Evolutionary conservation across 2,797 vertebrate species (phyloP), one percentile per base, ranked within the genome.

Genomic region (Pseudochromis fuscus): DNA sequence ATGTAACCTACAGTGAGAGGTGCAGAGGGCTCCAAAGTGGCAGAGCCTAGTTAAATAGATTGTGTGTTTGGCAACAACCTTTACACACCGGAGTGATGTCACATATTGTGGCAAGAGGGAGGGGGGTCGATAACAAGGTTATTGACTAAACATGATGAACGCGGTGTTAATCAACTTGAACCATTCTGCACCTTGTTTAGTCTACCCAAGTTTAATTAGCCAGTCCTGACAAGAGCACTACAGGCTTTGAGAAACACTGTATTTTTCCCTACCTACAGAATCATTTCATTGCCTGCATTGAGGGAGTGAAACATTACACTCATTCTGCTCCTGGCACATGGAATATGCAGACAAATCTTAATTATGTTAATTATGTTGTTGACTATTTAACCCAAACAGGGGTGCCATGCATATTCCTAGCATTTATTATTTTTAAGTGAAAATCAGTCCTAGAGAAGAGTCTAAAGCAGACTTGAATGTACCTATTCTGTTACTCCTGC

Each of bases 111-210:
- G 64, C 27, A 30, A 4, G 19, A 24, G 8, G 49, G 40, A 42
- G 21, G 42, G 10, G 21, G 16, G 5, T 46, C 19, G 40, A 44
- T 53, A 24, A 55, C n/a, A 15, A 25, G 30, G 25, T 56, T 42
- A 56, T 69, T 50, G 50, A 60, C 23, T 38, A 35, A 56, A 68
- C 48, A 53, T 9, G 33, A 45, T 53, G 51, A 65, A 56, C 5
- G 6, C 31, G 55, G 45, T 35, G 28, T 76, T 63, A n/a, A 66
- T 62, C 40, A 60, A 51, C n/a, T 46, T 30, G 42, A 64, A 30
- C 51, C 21, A 30, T 40, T 67, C 53, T 69, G 55, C 55, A 38
- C 21, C 11, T 45, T 68, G 35, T 57, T 55, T 45, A 42, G 46
- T 55, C 70, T 50, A 37, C 2, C 15, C 27, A 31, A 37, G 23